Evolutionary conservation across 2,797 vertebrate genomes (phyloP), one percentile per base, ranked within the genome.

Genomic region (Falco peregrinus): DNA sequence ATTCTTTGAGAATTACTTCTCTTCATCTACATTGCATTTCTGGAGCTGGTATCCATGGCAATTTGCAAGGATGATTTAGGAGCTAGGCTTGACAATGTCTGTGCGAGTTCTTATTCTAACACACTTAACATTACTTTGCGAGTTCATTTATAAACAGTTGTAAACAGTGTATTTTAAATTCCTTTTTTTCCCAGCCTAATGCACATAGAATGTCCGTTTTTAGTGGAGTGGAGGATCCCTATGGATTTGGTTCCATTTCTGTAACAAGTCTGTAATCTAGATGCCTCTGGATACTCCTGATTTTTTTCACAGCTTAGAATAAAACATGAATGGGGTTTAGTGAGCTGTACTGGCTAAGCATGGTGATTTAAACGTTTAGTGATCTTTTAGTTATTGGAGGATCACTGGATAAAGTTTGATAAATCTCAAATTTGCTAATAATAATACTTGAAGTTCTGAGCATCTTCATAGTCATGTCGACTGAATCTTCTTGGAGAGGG

Each of bases 21-120:
- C 63, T 92, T 96, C 28, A 26, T 91, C 68, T 54, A 0, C 0
- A 0, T 12, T 64, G 35, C 16, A 16, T 85, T 90, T 92, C 75
- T 91, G 57, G 79, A 91, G 75, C 68, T 95, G 91, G 69, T 95
- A 91, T 93, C 89, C 84, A 85, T 91, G 84, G 84, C 50, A 89
- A 70, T 95, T 85, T 7, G 11, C 69, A 37, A n/a, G 35, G 48
- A 17, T 73, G 74, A n/a, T 67, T 74, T 68, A 74, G 84, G 71
- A 94, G 57, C n/a, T 11, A 4, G 37, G 18, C 68, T 84, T 83
- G 64, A 61, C 82, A 91, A 67, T 2, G 1, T 54, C 78, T 63
- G 0, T 25, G 24, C 68, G 64, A 29, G 25, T 77, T 86, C 71
- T 84, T 74, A 37, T 33, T 82, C 13, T 71, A 67, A 68, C 20